Evolutionary conservation across 2,797 vertebrate genomes (phyloP).

Genomic region (Melanotaenia nigrans): DNA sequence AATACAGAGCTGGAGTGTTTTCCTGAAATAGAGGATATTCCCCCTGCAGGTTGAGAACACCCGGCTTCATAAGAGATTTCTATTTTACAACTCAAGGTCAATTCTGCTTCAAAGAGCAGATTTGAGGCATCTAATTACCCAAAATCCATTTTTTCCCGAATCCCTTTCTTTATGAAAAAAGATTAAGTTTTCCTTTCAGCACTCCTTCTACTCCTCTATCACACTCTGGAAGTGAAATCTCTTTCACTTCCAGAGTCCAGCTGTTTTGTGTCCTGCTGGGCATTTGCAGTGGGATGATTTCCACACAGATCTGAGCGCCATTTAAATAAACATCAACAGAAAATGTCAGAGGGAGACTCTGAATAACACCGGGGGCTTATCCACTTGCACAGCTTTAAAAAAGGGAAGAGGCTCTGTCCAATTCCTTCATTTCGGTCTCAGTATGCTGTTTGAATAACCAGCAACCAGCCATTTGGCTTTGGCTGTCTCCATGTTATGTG

Average conservation of each 20-base stretch:
- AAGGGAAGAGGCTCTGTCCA: conserved; percentile 61
- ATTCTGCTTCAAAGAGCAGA: conserved; percentile 62
- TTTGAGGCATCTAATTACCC: conserved; percentile 66
- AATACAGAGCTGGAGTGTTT: conserved; percentile 52
- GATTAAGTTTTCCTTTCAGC: conserved; percentile 29
- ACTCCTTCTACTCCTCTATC: conserved; percentile 16
- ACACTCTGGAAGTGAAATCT: conserved; percentile 21
- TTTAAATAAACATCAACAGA: conserved; percentile 81
- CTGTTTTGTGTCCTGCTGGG: conserved; percentile 71
- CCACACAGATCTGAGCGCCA: conserved; percentile 66
- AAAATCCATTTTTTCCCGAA: conserved; percentile 65
- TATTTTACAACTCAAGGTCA: conserved; percentile 69
- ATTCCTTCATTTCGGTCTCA: conserved; percentile 53
- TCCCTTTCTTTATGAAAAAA: conserved; percentile 46
- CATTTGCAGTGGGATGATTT: conserved; percentile 63
- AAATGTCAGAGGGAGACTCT: conserved; percentile 70
- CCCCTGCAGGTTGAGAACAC: conserved; percentile 40
- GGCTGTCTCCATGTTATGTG: conserved; percentile 40
- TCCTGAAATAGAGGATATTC: conserved; percentile 50
- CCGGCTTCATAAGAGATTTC: conserved; percentile 49
- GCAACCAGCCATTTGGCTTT: conserved; percentile 61
- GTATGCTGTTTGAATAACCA: conserved; percentile 68
- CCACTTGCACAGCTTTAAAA: conserved; percentile 67
- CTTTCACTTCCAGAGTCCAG: conserved; percentile 62
- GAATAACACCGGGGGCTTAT: conserved; percentile 80